Base-by-base conservation (phyloP, 1,140 invertebrate genomes). In the Oryzaephilus surinamensis region DNA sequence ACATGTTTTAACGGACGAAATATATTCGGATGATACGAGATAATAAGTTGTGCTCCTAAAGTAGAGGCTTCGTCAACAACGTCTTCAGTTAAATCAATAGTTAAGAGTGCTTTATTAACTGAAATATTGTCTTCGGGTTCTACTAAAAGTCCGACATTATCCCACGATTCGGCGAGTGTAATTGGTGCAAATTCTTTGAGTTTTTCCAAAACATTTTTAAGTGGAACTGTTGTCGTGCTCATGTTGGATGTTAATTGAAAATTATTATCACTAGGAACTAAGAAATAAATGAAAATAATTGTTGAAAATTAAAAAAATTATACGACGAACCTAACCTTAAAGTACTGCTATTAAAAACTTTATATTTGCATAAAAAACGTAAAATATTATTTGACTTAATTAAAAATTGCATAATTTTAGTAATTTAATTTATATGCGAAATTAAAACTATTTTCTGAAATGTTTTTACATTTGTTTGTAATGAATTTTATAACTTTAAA, bases 11-110 rank as follows among this genome's bases (percentile, higher is more conserved):
- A 46, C 4, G 85, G 74, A 12, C 66, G 64, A 64, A 97, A 97
- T 54, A 98, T 86, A 11, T 91, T 89, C 8, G 94, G 94, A 75
- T 98, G 94, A 63, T 98, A 98, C 0, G 89, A 84, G 21, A 97
- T 70, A 43, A 98, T 91, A 54, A 97, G 58, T 61, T 93, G 74
- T 30, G 70, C 72, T 8, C 74, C 66, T 15, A 72, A 57, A 2
- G 69, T 50, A 13, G 87, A 49, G 4, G 90, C 90, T 73, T 98
- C 93, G 13, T 81, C 58, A 54, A 94, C 72, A 0, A 97, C 92
- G 42, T 73, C 72, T 61, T 89, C 82, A 0, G 91, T 97, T 27
- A 98, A 67, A 64, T 98, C 94, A 66, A 95, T 98, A 4, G 93
- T 97, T n/a, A 97, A 58, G 18, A 97, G 55, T 38, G 96, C 77